phyloP scores from a whole-genome alignment of 2,113 vertebrate species.

The Lepus americanus region DNA sequence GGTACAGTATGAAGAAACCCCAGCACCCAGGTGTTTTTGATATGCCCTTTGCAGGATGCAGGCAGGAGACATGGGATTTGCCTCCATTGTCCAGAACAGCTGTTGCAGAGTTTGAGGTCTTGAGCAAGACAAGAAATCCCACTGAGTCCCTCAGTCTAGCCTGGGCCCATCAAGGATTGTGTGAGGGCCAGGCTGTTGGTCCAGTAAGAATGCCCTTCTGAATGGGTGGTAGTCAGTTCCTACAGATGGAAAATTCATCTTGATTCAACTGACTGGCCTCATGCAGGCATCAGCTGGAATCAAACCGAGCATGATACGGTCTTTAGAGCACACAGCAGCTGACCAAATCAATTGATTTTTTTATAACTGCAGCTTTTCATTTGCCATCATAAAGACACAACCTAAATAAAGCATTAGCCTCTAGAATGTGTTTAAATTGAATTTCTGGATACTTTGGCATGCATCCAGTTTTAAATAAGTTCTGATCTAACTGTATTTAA shows the following conservation, averaged over 20 bases:
- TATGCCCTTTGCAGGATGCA: background rate
- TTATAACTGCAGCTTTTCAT: conserved; percentile 77
- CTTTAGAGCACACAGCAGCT: conserved; percentile 59
- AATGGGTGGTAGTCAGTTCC: background rate
- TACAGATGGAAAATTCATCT: conserved; percentile 49
- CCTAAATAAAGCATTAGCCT: conserved; percentile 88
- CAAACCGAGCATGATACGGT: conserved; percentile 49
- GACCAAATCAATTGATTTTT: conserved; percentile 75
- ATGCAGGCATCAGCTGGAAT: conserved; percentile 7
- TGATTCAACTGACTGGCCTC: conserved; percentile 35
- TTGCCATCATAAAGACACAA: conserved; percentile 72
- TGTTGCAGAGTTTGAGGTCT: background rate
- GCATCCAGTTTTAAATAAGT: conserved; percentile 88
- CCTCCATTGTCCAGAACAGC: background rate
- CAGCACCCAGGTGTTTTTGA: background rate
- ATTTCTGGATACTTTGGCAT: conserved; percentile 90
- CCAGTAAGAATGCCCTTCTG: conserved; percentile 21
- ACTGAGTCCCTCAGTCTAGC: background rate
- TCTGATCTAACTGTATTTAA: conserved; percentile 87
- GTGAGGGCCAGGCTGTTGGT: background rate
- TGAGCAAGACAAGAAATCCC: background rate
- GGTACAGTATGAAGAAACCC: background rate
- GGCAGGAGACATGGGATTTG: background rate
- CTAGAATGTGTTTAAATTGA: conserved; percentile 90
- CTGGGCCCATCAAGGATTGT: background rate